These are phyloP conservation scores for Thymallus thymallus DNA, from an alignment of 2,113 vertebrate genomes.

Conservation along the genomic window DNA sequence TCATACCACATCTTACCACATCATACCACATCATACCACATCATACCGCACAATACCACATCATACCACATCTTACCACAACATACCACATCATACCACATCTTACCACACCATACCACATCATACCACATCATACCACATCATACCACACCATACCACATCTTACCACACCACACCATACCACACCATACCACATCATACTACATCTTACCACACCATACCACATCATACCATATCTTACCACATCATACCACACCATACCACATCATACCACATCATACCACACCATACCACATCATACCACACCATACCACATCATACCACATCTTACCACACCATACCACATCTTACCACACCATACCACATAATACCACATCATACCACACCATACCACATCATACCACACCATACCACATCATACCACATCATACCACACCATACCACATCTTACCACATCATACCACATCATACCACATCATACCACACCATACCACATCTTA, in stretches of 20 bases:
- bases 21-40: no score
- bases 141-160: no score
- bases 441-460: no score
- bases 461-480: not conserved
- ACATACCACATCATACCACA: no score
- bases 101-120: no score
- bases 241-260: not conserved
- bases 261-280: not conserved
- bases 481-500: not conserved
- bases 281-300: not conserved
- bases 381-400: not conserved
- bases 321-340: not conserved
- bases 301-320: not conserved
- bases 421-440: no score
- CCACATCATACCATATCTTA: no score
- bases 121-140: not conserved
- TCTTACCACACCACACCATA: no score
- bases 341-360: not conserved
- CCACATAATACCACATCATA: not conserved
- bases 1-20: no score
- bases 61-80: not conserved
- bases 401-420: no score
- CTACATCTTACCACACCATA: no score
- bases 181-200: not conserved
- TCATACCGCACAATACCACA: no score